A percentile compares a stretch with the other conserved stretches of the same genome.
Conservation (phyloP, 2,113 vertebrate species). For the Xenotilapia caudafasciata region DNA sequence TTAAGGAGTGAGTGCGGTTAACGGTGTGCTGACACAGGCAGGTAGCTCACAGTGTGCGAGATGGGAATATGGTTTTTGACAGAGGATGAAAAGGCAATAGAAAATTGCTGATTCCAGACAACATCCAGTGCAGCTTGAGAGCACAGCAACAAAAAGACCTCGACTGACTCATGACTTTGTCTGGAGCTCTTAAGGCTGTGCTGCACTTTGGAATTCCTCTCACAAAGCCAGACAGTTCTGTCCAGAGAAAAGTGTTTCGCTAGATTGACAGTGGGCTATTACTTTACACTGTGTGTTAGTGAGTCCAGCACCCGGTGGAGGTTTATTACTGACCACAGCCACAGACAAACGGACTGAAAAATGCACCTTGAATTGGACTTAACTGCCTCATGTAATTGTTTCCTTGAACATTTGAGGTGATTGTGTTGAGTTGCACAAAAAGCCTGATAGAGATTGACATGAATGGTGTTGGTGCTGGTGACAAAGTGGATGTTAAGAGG, state of each 20-base stretch:
- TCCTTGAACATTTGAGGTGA: background rate
- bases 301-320: background rate
- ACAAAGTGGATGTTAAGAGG: background rate
- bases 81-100: constrained; percentile 16
- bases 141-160: constrained; percentile 23
- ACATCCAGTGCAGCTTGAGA: constrained; percentile 10
- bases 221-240: background rate
- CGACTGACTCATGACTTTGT: constrained; percentile 38
- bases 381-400: background rate
- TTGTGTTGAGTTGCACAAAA: background rate
- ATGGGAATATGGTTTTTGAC: background rate
- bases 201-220: background rate
- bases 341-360: background rate
- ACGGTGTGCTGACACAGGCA: constrained; percentile 8
- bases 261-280: background rate
- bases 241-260: background rate
- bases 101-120: constrained; percentile 47
- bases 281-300: background rate
- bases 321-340: background rate
- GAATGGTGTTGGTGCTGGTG: background rate
- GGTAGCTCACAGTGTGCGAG: background rate
- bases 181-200: background rate
- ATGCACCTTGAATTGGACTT: background rate
- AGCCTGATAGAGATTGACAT: background rate
- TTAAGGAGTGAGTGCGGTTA: background rate